Percentiles rank a stretch among this genome's conserved stretches.
Evolutionary conservation across 2,113 vertebrate species (phyloP).

Genomic region (Donacobius atricapilla): DNA sequence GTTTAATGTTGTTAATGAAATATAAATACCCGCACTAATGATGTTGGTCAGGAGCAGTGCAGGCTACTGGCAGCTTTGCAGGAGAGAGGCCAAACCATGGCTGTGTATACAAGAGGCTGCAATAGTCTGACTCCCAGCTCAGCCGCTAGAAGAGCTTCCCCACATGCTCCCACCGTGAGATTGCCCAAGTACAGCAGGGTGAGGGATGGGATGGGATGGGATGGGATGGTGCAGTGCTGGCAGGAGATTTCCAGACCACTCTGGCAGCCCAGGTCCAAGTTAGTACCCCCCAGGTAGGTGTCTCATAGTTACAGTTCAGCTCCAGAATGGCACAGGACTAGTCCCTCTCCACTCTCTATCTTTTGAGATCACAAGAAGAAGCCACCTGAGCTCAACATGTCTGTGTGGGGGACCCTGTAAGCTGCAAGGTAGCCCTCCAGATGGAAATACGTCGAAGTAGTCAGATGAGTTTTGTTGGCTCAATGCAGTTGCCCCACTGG

Average conservation of each 20-base stretch:
- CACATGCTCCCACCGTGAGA: not conserved
- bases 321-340: not conserved
- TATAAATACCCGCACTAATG: conserved; percentile 84
- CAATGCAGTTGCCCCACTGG: conserved; percentile 27
- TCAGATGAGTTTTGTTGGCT: not conserved
- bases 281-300: not conserved
- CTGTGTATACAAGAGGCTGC: conserved; percentile 37
- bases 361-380: not conserved
- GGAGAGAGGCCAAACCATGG: conserved; percentile 70
- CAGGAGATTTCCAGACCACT: not conserved
- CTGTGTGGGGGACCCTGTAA: not conserved
- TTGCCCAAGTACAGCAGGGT: not conserved
- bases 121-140: not conserved
- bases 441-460: not conserved
- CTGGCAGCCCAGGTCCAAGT: not conserved
- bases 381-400: not conserved
- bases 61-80: conserved; percentile 75
- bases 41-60: conserved; percentile 82
- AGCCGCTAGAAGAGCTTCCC: conserved; percentile 34
- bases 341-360: not conserved
- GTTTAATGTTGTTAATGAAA: conserved; percentile 86
- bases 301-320: not conserved
- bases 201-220: not conserved
- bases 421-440: not conserved
- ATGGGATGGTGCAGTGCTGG: not conserved